Evolutionary conservation across 1,140 invertebrate species (phyloP), one percentile per base, ranked within the genome.

Genomic region (Zaprionus camerounensis): DNA sequence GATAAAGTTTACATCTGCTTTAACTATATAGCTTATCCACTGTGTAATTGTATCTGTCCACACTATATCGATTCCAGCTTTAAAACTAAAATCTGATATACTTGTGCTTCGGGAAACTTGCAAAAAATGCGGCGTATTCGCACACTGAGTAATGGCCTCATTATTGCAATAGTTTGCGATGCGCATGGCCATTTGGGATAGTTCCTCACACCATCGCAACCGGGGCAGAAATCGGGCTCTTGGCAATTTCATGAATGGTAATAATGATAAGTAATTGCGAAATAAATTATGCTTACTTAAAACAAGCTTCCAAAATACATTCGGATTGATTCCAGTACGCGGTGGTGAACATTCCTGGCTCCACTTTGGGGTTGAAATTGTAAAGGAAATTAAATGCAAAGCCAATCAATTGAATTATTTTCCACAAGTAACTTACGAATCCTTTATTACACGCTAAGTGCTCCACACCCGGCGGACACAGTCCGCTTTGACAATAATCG

Each of bases 161-260:
- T 28, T 1, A 13, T 11, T 7, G 61, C 76, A 78, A 9, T 63
- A 61, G 7, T 65, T 75, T 2, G 59, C 22, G 2, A 70, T 36
- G n/a, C 65, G 41, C 71, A 78, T 75, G 4, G 71, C 76, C 12
- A 78, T 31, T 6, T 59, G 3, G 2, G 53, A 15, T 9, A 78
- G 44, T 5, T 64, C 34, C 0, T 70, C 59, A 24, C 49, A 44
- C 76, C 76, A 78, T 0, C 5, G 5, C 0, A 77, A 0, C 3
- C 2, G 0, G 1, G 53, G 26, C 7, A 74, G 9, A 6, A 2
- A 13, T 9, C 2, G n/a, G 2, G 59, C 62, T 20, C 3, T 49
- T 12, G 20, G 20, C 5, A 28, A 17, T 17, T 17, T 17, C n/a
- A n/a, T n/a, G n/a, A n/a, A n/a, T n/a, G n/a, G n/a, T n/a, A n/a